Evolutionary conservation across 2,888 invertebrate genomes (phyloP).

Genomic region (Dioctria rufipes): DNA sequence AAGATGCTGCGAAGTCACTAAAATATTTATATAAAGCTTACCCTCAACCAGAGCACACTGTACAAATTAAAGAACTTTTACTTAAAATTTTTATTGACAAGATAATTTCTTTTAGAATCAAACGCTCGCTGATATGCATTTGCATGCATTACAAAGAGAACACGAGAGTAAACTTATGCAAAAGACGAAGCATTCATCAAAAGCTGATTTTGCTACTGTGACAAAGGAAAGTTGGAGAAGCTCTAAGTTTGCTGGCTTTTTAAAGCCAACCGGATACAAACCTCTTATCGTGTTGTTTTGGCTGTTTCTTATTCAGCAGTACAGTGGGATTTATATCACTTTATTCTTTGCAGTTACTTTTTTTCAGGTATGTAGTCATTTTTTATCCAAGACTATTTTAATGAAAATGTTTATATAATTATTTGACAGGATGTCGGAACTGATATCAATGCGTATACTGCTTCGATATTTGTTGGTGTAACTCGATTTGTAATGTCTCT

Average conservation of each 20-base stretch:
- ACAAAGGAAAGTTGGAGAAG: constrained; percentile 62
- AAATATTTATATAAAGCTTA: constrained; percentile 72
- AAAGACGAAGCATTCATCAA: constrained; percentile 62
- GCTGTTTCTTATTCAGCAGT: constrained; percentile 76
- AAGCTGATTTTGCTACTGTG: constrained; percentile 54
- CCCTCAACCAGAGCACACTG: constrained; percentile 71
- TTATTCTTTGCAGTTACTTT: constrained; percentile 76
- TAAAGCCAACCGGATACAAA: constrained; percentile 75
- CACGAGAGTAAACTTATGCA: constrained; percentile 72
- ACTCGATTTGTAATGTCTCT: constrained; percentile 75
- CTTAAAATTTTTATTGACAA: constrained; percentile 4
- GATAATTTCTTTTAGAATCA: constrained; percentile 62
- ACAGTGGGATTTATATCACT: constrained; percentile 76
- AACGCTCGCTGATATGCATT: constrained; percentile 73
- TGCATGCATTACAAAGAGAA: constrained; percentile 73
- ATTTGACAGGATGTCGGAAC: constrained; percentile 72
- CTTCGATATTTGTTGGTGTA: constrained; percentile 75
- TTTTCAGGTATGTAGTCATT: constrained; percentile 71
- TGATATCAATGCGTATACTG: constrained; percentile 72
- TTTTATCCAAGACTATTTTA: not conserved
- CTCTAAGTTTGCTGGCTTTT: constrained; percentile 70
- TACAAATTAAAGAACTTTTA: constrained; percentile 59
- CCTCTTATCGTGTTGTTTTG: constrained; percentile 74
- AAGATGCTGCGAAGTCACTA: constrained; percentile 73
- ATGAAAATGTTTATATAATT: not conserved